These are phyloP conservation scores for Bufo gargarizans DNA, from an alignment of 2,113 vertebrate genomes.

Conservation along the genomic window DNA sequence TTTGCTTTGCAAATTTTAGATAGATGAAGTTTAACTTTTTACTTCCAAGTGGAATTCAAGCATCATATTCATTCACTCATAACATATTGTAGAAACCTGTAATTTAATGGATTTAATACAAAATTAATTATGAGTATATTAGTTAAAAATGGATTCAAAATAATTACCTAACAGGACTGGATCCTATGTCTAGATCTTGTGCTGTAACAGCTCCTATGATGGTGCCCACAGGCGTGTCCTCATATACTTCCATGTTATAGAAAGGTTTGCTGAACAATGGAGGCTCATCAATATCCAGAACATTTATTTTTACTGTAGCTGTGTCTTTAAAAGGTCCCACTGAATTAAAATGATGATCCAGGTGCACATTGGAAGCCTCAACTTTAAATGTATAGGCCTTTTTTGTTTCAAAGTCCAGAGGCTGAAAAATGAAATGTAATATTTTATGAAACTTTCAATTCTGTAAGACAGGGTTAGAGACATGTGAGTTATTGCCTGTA, in stretches of 20 bases:
- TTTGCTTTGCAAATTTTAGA: neutral
- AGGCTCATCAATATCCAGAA: conserved; percentile 94
- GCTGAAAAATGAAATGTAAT: conserved; percentile 72
- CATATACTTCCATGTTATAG: conserved; percentile 96
- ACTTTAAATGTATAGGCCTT: conserved; percentile 98
- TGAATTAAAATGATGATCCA: conserved; percentile 89
- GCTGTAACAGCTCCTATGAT: conserved; percentile 97
- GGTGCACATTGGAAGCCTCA: conserved; percentile 89
- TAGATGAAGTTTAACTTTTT: neutral
- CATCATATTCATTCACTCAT: neutral
- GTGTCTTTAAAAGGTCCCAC: conserved; percentile 95
- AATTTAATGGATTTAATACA: no score
- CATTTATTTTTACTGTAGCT: conserved; percentile 94
- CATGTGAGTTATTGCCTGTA: no score
- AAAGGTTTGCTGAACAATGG: conserved; percentile 90
- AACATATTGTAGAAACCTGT: no score
- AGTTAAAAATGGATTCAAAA: conserved; percentile 42
- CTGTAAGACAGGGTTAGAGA: neutral
- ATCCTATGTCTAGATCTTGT: conserved; percentile 91
- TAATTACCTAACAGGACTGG: conserved; percentile 85
- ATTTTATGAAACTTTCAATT: neutral
- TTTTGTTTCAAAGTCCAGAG: conserved; percentile 93
- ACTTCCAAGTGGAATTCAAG: neutral
- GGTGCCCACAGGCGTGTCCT: conserved; percentile 90
- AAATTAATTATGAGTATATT: neutral